These are phyloP conservation scores for Lamellibrachia luymesi DNA, from an alignment of 1,140 invertebrate species.

Conservation along the genomic window DNA sequence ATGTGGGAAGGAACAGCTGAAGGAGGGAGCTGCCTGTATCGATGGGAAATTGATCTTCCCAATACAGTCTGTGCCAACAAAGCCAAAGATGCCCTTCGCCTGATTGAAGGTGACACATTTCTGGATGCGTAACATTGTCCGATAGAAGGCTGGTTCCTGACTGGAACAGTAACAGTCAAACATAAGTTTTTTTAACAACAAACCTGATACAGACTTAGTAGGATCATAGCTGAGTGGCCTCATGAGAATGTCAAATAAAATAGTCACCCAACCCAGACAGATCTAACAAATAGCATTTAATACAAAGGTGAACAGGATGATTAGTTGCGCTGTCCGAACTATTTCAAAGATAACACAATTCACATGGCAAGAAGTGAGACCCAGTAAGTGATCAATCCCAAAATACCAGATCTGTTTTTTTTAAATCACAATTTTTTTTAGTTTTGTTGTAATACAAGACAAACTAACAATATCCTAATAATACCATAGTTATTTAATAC, in stretches of 20 bases:
- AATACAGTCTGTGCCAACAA: constrained; percentile 89
- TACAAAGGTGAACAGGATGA: neutral
- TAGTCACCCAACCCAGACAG: neutral
- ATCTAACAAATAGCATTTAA: neutral
- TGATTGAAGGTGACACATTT: constrained; percentile 96
- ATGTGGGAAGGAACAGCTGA: constrained; percentile 92
- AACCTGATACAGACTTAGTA: neutral
- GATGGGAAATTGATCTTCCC: constrained; percentile 97
- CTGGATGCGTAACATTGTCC: constrained; percentile 87
- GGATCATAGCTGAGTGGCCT: neutral
- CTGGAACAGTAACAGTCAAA: constrained; percentile 56
- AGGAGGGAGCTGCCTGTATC: constrained; percentile 91
- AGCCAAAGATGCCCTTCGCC: constrained; percentile 90
- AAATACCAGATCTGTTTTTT: too few relatives aligned
- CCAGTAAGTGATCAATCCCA: neutral
- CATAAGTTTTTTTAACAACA: neutral
- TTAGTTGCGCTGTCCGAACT: neutral
- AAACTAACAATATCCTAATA: too few relatives aligned
- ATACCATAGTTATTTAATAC: too few relatives aligned
- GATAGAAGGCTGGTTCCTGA: constrained; percentile 80
- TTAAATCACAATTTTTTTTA: too few relatives aligned
- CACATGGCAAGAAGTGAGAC: neutral
- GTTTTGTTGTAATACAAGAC: too few relatives aligned
- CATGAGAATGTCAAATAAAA: neutral
- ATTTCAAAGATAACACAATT: too few relatives aligned